Evolutionary conservation across 1,140 invertebrate genomes (phyloP), one percentile per base, ranked within the genome.

Genomic region (Coenobita brevimanus): DNA sequence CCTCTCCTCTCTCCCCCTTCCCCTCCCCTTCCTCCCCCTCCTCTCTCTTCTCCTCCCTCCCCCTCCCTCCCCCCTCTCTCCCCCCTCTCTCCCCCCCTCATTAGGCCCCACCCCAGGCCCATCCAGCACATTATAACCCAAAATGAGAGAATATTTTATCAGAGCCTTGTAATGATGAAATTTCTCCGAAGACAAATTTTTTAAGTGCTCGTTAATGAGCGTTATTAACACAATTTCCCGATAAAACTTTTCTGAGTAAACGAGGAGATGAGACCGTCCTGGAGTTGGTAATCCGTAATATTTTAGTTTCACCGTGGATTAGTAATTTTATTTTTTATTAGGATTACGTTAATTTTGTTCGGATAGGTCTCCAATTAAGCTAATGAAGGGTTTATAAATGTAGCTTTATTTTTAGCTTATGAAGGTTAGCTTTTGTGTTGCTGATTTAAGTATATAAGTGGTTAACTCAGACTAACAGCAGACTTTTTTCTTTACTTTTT

Each of bases 191-290:
- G 67, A 82, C 43, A 69, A 82, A 82, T 50, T 82, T 82, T 82
- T 82, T 69, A 82, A 82, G 80, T 82, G 80, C 62, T 82, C 33
- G 64, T 71, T 82, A 50, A 71, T 82, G 62, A 69, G 43, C 64
- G 80, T 71, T 38, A 85, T 85, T 85, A 76, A 85, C 38, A 84
- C 71, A 85, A 85, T 76, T 85, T 85, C 24, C 60, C 50, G 30
- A 85, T 76, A 85, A 75, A 85, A 76, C 71, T 76, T 76, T 85
- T 80, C 38, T 50, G 43, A 54, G 82, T 76, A 76, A 85, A 85
- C 75, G 71, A 69, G 43, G 64, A 41, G 41, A 60, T 36, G n/a
- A 41, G 69, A 71, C 27, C 46, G 6, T 76, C 24, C 41, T n/a
- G 21, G 2, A 3, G 10, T 10, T 24, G 27, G 10, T 13, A 50